Base-by-base conservation (phyloP, 2,888 invertebrate species). In the Cataglyphis cursor region DNA sequence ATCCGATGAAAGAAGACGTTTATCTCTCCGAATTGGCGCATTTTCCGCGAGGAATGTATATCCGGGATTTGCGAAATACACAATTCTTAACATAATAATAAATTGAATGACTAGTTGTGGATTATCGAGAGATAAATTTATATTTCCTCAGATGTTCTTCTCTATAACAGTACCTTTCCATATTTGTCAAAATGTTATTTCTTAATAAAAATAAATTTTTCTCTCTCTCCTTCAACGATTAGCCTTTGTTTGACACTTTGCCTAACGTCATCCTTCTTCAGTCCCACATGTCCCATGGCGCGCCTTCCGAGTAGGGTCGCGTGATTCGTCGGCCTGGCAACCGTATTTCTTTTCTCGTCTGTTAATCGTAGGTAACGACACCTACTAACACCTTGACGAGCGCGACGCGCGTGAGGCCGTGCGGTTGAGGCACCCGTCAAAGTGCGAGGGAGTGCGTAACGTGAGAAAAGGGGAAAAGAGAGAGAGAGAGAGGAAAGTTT, bases 351-450 rank as follows among this genome's bases (percentile, higher is more conserved):
- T 85, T 88, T 87, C 72, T 85, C 78, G 83, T 82, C 85, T 85
- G 80, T 85, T 73, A 73, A 83, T 84, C 84, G 81, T 89, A 89
- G 84, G 89, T 89, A 88, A 89, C 85, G 86, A 89, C 90, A 90
- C 89, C 88, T 88, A 88, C 90, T 87, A 85, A 88, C 86, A 88
- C 87, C 81, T 86, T 87, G 70, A 87, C 81, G 82, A 85, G 83
- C 82, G 76, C 75, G 85, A 84, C 86, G 89, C 86, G 86, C 78
- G 87, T 87, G 82, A 82, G 82, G 80, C 75, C 85, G 76, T 41
- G 81, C 88, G 88, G 80, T 85, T 82, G 89, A 76, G 88, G 74
- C 66, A 85, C 68, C 31, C 73, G 65, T 41, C 68, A 57, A 70
- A 82, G 66, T 66, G 72, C 21, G 57, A 68, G 82, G 28, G 62